phyloP scores from a whole-genome alignment of 2,888 invertebrate genomes.

The Meta bourneti region DNA sequence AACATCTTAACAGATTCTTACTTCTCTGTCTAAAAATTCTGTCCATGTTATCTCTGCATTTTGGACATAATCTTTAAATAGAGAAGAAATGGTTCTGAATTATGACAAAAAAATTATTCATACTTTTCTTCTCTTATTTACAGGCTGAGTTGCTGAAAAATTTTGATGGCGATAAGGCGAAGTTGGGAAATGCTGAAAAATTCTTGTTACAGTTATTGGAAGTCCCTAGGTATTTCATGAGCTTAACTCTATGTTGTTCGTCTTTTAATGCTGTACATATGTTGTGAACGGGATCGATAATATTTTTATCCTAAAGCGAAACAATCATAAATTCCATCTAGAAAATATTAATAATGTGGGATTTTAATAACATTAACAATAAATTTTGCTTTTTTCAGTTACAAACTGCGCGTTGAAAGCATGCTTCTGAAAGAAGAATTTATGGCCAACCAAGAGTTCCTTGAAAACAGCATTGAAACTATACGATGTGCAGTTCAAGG shows the following conservation, averaged over 20 bases:
- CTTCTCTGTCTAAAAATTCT: too few relatives aligned
- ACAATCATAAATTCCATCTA: too few relatives aligned
- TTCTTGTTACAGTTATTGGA: conserved; percentile 93
- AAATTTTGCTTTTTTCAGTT: conserved; percentile 83
- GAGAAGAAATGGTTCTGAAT: too few relatives aligned
- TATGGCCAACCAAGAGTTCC: conserved; percentile 91
- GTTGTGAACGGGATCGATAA: too few relatives aligned
- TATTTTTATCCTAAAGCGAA: too few relatives aligned
- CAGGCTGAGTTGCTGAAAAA: conserved; percentile 91
- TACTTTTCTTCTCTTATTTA: conserved; percentile 47
- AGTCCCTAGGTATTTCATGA: conserved; percentile 86
- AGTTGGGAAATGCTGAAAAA: conserved; percentile 96
- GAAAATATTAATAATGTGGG: neutral
- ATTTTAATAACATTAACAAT: neutral
- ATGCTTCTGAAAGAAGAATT: conserved; percentile 97
- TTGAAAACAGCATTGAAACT: conserved; percentile 95
- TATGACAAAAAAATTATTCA: too few relatives aligned
- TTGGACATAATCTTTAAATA: too few relatives aligned
- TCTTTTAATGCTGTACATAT: too few relatives aligned
- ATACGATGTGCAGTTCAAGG: conserved; percentile 93
- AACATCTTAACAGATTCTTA: too few relatives aligned
- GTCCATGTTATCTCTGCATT: too few relatives aligned
- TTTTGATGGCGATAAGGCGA: conserved; percentile 91
- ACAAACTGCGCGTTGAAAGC: conserved; percentile 94
- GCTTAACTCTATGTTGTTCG: neutral